These are phyloP conservation scores for Alsophila aescularia DNA, from an alignment of 2,888 invertebrate genomes.

Conservation along the genomic window DNA sequence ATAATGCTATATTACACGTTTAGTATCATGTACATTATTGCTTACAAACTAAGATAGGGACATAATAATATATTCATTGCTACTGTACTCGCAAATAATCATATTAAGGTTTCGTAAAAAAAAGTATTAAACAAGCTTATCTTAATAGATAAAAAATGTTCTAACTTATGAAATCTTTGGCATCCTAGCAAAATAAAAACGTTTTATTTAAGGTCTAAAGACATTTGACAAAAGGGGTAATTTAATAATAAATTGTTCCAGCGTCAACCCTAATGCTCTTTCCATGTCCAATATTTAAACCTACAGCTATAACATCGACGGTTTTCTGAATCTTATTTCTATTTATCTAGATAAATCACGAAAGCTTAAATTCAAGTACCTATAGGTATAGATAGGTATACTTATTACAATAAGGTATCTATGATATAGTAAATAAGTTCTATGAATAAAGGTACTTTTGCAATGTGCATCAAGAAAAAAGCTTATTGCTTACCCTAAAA, in stretches of 20 bases:
- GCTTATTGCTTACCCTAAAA: constrained; percentile 5
- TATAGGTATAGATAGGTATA: too few relatives aligned
- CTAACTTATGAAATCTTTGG: constrained; percentile 4
- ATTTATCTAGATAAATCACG: too few relatives aligned
- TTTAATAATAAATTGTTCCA: constrained; percentile 71
- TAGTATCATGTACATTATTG: constrained; percentile 4
- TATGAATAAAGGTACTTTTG: background rate
- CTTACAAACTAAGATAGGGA: background rate
- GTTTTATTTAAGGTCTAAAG: background rate
- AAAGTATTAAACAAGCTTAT: background rate
- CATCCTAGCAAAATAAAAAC: background rate
- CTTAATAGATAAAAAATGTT: background rate
- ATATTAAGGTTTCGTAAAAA: background rate
- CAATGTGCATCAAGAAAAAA: background rate
- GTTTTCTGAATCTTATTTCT: constrained; percentile 64
- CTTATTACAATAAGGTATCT: too few relatives aligned
- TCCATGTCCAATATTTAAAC: constrained; percentile 28
- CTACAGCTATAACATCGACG: constrained; percentile 72
- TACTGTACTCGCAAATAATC: too few relatives aligned
- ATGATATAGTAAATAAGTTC: background rate
- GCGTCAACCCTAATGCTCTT: constrained; percentile 75
- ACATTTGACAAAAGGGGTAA: constrained; percentile 7
- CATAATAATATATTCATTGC: background rate
- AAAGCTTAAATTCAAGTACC: too few relatives aligned
- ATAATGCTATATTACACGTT: constrained; percentile 68